Base-by-base conservation (phyloP, 2,797 vertebrate genomes). In the Hirundo rustica region DNA sequence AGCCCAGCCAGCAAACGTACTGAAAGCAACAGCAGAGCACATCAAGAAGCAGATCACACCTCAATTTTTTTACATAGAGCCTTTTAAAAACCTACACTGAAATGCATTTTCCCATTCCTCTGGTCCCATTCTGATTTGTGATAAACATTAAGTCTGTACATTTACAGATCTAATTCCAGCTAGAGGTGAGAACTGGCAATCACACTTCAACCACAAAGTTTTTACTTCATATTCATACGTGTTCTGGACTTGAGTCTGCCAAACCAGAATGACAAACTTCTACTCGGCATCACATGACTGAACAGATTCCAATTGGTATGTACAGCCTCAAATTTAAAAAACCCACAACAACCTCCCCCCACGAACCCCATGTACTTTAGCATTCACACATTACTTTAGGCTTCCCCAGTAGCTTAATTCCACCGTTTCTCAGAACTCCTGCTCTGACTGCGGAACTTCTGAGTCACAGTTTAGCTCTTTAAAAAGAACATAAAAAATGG, bases 161-260 rank as follows among this genome's bases (percentile, higher is more conserved):
- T 54, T 51, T 27, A 42, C 0, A 0, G 13, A 45, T 20, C 29
- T 47, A 44, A 55, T 38, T 68, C 40, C 10, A 19, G 77, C 6
- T 21, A 57, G 32, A 58, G 18, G 38, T 53, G 6, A 74, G 30
- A 55, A 92, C 18, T 54, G 54, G 57, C 29, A 84, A 38, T 50
- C 54, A 42, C 1, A 1, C 13, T 81, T 75, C 29, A 45, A 64
- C 18, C 13, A 90, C n/a, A 29, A 58, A 42, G 22, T 25, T 71
- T 71, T 44, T 45, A 45, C 30, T 82, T 34, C 55, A 67, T 20
- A 74, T 64, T 73, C 23, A 19, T 18, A 34, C 2, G 13, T n/a
- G 23, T 26, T 73, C 44, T 58, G 23, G 45, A 86, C 50, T 3
- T 23, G 15, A 65, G 6, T 60, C 29, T 73, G 29, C 6, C 47